These are phyloP conservation scores for Peromyscus aztecus DNA, from an alignment of 2,797 vertebrate genomes.

Conservation along the genomic window DNA sequence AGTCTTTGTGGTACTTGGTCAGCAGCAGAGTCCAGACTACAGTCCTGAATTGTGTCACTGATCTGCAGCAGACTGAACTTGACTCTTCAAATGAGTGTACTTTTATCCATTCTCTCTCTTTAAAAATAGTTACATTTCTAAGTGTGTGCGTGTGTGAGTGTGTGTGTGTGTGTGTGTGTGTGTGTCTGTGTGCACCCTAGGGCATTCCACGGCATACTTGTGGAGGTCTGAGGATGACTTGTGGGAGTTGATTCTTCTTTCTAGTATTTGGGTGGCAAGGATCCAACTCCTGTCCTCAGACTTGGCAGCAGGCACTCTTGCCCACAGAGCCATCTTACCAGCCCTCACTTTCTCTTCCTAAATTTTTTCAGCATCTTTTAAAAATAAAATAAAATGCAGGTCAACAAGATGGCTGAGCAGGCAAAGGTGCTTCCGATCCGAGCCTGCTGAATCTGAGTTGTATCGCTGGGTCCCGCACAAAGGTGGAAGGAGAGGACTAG, in stretches of 20 bases:
- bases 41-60: background rate
- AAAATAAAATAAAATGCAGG: background rate
- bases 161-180: background rate
- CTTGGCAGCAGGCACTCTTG: background rate
- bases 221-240: background rate
- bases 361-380: background rate
- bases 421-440: background rate
- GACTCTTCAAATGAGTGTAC: background rate
- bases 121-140: background rate
- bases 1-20: background rate
- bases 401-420: background rate
- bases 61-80: background rate
- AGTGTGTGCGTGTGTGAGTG: background rate
- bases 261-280: background rate
- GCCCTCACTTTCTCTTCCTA: background rate
- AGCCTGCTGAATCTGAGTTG: background rate
- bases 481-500: background rate
- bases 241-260: background rate
- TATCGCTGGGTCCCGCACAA: no score
- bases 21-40: background rate
- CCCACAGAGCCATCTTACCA: background rate
- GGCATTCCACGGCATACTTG: background rate
- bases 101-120: constrained; percentile 20
- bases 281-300: background rate
- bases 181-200: background rate